phyloP scores from a whole-genome alignment of 2,113 vertebrate species.

The Proterorhinus semilunaris region DNA sequence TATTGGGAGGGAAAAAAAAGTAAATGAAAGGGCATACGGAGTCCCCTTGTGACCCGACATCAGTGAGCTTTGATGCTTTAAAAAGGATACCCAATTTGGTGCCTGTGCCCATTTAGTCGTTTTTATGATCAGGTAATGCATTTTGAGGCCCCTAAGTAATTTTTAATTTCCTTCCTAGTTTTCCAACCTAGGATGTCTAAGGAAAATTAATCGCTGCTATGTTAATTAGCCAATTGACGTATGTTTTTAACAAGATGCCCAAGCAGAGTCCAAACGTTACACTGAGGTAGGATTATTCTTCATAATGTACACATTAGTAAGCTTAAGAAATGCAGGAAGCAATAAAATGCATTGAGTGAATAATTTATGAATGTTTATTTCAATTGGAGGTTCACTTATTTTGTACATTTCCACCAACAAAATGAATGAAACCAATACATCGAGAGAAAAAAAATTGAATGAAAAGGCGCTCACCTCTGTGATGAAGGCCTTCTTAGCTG shows the following conservation, averaged over 20 bases:
- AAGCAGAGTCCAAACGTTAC: too few species aligned
- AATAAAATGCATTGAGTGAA: too few species aligned
- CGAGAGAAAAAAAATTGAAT: slow-evolving; percentile 7
- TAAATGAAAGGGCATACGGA: background rate
- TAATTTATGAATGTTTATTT: background rate
- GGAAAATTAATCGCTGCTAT: too few species aligned
- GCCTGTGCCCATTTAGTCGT: background rate
- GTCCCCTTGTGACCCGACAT: slow-evolving; percentile 4
- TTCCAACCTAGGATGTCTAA: too few species aligned
- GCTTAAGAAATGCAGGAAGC: too few species aligned
- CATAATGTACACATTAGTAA: too few species aligned
- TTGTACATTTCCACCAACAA: background rate
- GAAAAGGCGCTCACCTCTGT: slow-evolving; percentile 64
- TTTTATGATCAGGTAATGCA: background rate
- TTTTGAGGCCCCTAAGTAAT: too few species aligned
- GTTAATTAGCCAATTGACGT: too few species aligned
- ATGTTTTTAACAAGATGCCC: too few species aligned
- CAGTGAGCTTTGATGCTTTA: slow-evolving; percentile 8
- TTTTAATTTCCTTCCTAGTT: too few species aligned
- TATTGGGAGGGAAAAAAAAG: slow-evolving; percentile 12
- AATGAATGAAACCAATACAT: background rate
- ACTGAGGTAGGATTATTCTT: background rate
- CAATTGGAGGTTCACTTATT: background rate
- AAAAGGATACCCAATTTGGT: background rate
- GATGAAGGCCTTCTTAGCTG: slow-evolving; percentile 71